Evolutionary conservation across 1,140 invertebrate species (phyloP).

Genomic region (Glomeris maerens): DNA sequence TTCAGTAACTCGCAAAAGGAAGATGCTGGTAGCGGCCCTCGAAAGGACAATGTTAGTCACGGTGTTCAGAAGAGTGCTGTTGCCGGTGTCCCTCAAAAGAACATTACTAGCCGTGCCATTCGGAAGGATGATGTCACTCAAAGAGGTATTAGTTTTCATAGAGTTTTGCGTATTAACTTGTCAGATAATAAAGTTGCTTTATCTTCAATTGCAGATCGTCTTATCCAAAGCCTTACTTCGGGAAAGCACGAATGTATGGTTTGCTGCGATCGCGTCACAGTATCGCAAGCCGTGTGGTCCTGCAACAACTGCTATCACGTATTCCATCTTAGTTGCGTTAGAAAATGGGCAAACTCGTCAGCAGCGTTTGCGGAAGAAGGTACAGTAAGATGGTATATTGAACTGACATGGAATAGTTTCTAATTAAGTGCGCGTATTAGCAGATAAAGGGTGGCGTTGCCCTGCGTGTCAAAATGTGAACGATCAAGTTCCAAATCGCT

Average conservation of each 20-base stretch:
- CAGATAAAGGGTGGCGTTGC: slow-evolving; percentile 74
- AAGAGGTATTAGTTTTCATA: not conserved
- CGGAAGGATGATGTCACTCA: not conserved
- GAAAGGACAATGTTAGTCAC: too few species aligned
- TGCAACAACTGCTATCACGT: slow-evolving; percentile 83
- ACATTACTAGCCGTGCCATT: too few species aligned
- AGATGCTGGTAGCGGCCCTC: too few species aligned
- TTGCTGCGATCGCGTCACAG: slow-evolving; percentile 70
- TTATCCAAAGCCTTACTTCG: slow-evolving; percentile 61
- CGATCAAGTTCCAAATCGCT: slow-evolving; percentile 49
- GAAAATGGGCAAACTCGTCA: slow-evolving; percentile 76
- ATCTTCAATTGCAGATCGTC: slow-evolving; percentile 38
- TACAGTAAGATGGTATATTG: not conserved
- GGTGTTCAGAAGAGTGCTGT: too few species aligned
- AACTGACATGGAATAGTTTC: not conserved
- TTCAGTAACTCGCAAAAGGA: too few species aligned
- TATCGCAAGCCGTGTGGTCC: slow-evolving; percentile 68
- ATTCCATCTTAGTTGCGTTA: slow-evolving; percentile 73
- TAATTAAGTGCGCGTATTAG: slow-evolving; percentile 14
- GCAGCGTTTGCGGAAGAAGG: slow-evolving; percentile 36
- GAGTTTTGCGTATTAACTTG: not conserved
- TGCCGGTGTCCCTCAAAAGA: too few species aligned
- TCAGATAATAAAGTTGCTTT: slow-evolving; percentile 1
- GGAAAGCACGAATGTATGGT: slow-evolving; percentile 78
- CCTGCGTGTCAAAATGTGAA: slow-evolving; percentile 72